These are phyloP conservation scores for Poecilia velifera DNA, from an alignment of 2,797 vertebrate genomes.

Conservation along the genomic window DNA sequence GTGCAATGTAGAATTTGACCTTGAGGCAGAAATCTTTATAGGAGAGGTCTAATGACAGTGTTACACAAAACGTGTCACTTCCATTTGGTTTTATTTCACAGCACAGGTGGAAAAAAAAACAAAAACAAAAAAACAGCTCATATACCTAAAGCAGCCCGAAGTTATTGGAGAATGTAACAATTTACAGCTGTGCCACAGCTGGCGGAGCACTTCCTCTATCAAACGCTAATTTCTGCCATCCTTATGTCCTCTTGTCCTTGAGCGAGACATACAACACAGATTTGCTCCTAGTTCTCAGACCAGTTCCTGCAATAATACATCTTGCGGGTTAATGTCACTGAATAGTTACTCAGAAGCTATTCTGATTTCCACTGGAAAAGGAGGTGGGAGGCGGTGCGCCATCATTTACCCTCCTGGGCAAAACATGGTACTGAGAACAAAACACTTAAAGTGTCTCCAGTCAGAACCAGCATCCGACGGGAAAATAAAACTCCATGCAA, in stretches of 20 bases:
- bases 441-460: not conserved
- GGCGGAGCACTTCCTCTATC: constrained; percentile 1
- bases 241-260: constrained; percentile 18
- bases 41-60: not conserved
- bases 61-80: not conserved
- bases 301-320: not conserved
- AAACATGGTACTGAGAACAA: not conserved
- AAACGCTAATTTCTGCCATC: constrained; percentile 6
- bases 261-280: constrained; percentile 6
- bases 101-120: not conserved
- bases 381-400: not conserved
- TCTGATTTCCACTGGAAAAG: not conserved
- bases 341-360: not conserved
- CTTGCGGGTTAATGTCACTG: not conserved
- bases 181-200: constrained; percentile 11
- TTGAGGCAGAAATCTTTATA: constrained; percentile 3
- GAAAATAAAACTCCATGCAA: not conserved
- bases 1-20: not conserved
- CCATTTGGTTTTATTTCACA: not conserved
- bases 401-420: not conserved
- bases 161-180: not conserved
- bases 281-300: not conserved
- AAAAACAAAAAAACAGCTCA: not conserved
- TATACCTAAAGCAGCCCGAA: constrained; percentile 5
- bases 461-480: not conserved